Evolutionary conservation across 1,140 invertebrate species (phyloP).

Genomic region (Drosophila pseudoobscura): DNA sequence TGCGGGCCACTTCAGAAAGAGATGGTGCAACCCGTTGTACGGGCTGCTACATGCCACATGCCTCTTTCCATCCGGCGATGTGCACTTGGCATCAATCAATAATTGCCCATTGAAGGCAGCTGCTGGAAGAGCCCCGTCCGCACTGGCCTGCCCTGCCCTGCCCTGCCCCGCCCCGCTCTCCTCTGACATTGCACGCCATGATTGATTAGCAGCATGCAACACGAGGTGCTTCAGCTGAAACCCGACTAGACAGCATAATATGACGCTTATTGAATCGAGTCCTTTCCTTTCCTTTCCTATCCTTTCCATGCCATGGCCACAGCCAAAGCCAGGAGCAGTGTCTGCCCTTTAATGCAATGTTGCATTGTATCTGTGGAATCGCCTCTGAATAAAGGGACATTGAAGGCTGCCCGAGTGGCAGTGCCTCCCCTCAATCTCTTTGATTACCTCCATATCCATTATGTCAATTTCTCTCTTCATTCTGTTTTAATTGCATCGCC

Average conservation of each 20-base stretch:
- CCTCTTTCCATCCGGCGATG: slow-evolving; percentile 24
- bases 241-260: slow-evolving; percentile 73
- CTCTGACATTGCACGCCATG: slow-evolving; percentile 45
- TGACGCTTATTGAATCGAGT: slow-evolving; percentile 58
- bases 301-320: slow-evolving; percentile 54
- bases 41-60: background rate
- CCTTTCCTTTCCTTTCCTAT: slow-evolving; percentile 18
- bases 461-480: slow-evolving; percentile 45
- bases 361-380: slow-evolving; percentile 64
- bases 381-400: slow-evolving; percentile 27
- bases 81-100: slow-evolving; percentile 79
- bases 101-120: slow-evolving; percentile 79
- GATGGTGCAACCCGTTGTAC: slow-evolving; percentile 4
- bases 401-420: slow-evolving; percentile 30
- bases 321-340: slow-evolving; percentile 33
- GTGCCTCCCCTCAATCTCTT: slow-evolving; percentile 40
- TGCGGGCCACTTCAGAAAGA: slow-evolving; percentile 59
- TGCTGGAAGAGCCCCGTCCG: slow-evolving; percentile 61
- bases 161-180: background rate
- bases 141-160: slow-evolving; percentile 32
- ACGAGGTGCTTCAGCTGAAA: slow-evolving; percentile 71
- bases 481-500: slow-evolving; percentile 34
- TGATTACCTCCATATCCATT: slow-evolving; percentile 36
- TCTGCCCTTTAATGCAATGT: background rate
- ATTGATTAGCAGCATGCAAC: slow-evolving; percentile 80